A percentile compares a stretch with the other conserved stretches of the same genome.
phyloP scores from a whole-genome alignment of 2,888 invertebrate species.

The Bugula neritina region DNA sequence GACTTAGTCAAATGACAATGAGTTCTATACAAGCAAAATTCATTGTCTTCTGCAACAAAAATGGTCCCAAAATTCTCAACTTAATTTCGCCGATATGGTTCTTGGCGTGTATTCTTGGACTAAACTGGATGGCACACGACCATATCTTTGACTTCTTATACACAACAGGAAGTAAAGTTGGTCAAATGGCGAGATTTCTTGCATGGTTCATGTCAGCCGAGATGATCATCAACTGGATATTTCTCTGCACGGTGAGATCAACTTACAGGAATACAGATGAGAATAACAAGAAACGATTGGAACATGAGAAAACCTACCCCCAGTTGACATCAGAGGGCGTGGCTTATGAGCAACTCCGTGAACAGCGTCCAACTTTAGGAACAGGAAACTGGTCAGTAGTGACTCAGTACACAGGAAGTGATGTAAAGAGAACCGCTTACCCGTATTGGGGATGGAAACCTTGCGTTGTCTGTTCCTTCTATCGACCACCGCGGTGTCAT shows the following conservation, averaged over 20 bases:
- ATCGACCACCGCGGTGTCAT: slow-evolving; percentile 46
- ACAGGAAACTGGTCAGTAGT: slow-evolving; percentile 21
- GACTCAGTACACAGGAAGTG: slow-evolving; percentile 1
- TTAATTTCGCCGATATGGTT: slow-evolving; percentile 6
- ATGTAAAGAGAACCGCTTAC: slow-evolving; percentile 34
- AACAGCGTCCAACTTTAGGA: not conserved
- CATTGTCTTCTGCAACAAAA: not conserved
- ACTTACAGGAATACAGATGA: slow-evolving; percentile 33
- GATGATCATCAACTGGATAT: slow-evolving; percentile 41
- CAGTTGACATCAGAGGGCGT: slow-evolving; percentile 8
- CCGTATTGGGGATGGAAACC: slow-evolving; percentile 50
- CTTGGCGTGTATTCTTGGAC: not conserved
- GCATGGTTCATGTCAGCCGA: slow-evolving; percentile 37
- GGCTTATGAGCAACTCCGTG: not conserved
- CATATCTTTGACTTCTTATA: slow-evolving; percentile 15
- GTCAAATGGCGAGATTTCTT: slow-evolving; percentile 30
- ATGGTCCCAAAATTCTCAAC: not conserved
- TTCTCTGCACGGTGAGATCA: slow-evolving; percentile 38
- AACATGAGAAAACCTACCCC: not conserved
- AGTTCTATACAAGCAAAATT: not conserved
- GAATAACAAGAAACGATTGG: slow-evolving; percentile 32
- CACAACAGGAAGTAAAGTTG: not conserved
- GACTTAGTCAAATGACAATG: no score
- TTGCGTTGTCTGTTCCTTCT: slow-evolving; percentile 39
- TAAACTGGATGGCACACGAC: slow-evolving; percentile 21